Conservation (phyloP, 2,888 invertebrate species). For the Dichetophora obliterata region DNA sequence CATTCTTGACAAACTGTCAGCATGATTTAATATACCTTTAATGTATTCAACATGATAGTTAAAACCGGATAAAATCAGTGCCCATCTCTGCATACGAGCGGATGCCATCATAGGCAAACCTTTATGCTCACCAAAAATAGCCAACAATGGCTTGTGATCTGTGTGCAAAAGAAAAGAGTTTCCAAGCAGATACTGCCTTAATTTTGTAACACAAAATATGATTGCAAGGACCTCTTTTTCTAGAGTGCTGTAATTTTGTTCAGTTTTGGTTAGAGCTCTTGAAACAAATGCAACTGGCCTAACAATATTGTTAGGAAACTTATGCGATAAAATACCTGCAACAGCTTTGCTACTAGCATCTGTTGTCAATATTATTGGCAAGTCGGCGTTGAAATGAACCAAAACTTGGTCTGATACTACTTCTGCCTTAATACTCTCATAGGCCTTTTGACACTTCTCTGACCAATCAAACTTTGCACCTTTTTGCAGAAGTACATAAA, state of each 20-base stretch:
- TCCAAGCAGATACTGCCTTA: conserved; percentile 44
- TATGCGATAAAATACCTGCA: conserved; percentile 47
- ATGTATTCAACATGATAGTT: conserved; percentile 44
- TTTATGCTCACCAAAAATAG: conserved; percentile 44
- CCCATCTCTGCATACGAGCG: conserved; percentile 42
- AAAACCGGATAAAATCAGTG: conserved; percentile 45
- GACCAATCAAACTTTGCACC: conserved; percentile 53
- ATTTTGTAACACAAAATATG: conserved; percentile 44
- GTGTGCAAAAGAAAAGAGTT: conserved; percentile 42
- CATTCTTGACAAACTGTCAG: conserved; percentile 30
- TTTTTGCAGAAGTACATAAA: conserved; percentile 45
- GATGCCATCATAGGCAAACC: conserved; percentile 43
- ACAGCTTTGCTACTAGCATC: conserved; percentile 49
- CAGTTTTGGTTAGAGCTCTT: conserved; percentile 42
- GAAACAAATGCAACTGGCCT: conserved; percentile 48
- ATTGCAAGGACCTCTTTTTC: conserved; percentile 44
- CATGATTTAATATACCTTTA: conserved; percentile 40
- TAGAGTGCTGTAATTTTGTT: conserved; percentile 46
- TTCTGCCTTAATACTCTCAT: conserved; percentile 54
- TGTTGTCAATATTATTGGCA: conserved; percentile 49
- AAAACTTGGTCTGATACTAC: conserved; percentile 40
- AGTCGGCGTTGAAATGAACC: conserved; percentile 48
- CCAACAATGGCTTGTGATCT: conserved; percentile 45
- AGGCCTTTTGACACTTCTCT: conserved; percentile 50
- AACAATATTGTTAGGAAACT: conserved; percentile 26